phyloP scores from a whole-genome alignment of 2,888 invertebrate genomes.

The Eupithecia inturbata region DNA sequence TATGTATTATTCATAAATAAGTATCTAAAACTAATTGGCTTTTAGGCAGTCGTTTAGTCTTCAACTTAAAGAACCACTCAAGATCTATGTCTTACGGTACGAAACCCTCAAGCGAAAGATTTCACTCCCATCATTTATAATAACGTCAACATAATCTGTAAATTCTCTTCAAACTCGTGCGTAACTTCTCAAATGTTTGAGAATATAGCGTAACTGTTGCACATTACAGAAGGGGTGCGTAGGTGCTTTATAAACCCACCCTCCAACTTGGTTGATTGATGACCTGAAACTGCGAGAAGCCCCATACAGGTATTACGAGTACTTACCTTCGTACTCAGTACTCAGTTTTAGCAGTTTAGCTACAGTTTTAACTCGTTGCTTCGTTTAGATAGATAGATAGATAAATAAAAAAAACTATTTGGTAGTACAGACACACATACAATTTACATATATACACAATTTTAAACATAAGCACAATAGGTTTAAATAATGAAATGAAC shows the following conservation, averaged over 20 bases:
- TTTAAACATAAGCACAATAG: too few relatives aligned
- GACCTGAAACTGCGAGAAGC: constrained; percentile 57
- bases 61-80: too few relatives aligned
- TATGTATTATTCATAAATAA: too few relatives aligned
- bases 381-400: too few relatives aligned
- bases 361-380: not conserved
- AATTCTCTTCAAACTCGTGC: constrained; percentile 19
- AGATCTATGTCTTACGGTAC: not conserved
- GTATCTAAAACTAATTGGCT: too few relatives aligned
- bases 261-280: constrained; percentile 62
- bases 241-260: constrained; percentile 54
- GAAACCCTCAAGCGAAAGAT: constrained; percentile 22
- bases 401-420: too few relatives aligned
- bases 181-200: constrained; percentile 22
- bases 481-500: too few relatives aligned
- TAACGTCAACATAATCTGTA: constrained; percentile 25
- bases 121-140: constrained; percentile 15
- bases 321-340: constrained; percentile 11
- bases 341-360: constrained; percentile 5
- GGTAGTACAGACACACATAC: too few relatives aligned
- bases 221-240: constrained; percentile 23
- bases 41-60: too few relatives aligned
- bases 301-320: constrained; percentile 42
- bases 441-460: too few relatives aligned
- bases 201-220: constrained; percentile 25